phyloP scores from a whole-genome alignment of 2,888 invertebrate genomes.

The Isotomurus palustris region DNA sequence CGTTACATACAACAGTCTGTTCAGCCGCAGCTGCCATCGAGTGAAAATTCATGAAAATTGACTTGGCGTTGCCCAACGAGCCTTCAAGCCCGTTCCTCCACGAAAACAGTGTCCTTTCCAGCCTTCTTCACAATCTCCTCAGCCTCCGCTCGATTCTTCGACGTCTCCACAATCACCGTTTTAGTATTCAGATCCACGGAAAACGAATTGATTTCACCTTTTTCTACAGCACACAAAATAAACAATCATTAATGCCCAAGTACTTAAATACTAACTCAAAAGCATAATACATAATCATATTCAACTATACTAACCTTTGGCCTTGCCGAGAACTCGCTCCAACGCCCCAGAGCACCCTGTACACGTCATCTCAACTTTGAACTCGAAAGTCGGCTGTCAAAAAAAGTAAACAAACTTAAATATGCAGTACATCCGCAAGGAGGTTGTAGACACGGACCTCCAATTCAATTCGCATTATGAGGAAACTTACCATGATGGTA shows the following conservation, averaged over 20 bases:
- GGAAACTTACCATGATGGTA: too few relatives aligned
- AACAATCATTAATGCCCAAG: neutral
- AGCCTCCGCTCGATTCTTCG: neutral
- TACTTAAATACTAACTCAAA: neutral
- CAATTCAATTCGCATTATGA: too few relatives aligned
- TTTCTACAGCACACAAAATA: neutral
- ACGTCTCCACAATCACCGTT: neutral
- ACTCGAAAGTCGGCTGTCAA: constrained; percentile 2
- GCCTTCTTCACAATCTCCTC: constrained; percentile 1
- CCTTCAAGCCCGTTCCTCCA: too few relatives aligned
- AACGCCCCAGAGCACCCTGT: neutral
- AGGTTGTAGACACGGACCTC: too few relatives aligned
- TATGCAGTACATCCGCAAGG: too few relatives aligned
- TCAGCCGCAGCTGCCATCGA: too few relatives aligned
- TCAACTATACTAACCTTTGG: neutral
- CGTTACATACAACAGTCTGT: too few relatives aligned
- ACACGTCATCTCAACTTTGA: constrained; percentile 6
- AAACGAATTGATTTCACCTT: neutral
- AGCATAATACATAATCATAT: neutral
- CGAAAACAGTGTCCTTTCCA: neutral
- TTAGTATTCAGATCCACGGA: neutral
- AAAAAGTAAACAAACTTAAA: too few relatives aligned
- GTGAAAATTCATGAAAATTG: too few relatives aligned
- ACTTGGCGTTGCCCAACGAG: too few relatives aligned
- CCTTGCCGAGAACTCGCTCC: neutral